A percentile compares a stretch with the other conserved stretches of the same genome.
Conservation (phyloP, 30 jellyfish, hydroid and myxozoan genomes). For the Pelagia noctiluca region DNA sequence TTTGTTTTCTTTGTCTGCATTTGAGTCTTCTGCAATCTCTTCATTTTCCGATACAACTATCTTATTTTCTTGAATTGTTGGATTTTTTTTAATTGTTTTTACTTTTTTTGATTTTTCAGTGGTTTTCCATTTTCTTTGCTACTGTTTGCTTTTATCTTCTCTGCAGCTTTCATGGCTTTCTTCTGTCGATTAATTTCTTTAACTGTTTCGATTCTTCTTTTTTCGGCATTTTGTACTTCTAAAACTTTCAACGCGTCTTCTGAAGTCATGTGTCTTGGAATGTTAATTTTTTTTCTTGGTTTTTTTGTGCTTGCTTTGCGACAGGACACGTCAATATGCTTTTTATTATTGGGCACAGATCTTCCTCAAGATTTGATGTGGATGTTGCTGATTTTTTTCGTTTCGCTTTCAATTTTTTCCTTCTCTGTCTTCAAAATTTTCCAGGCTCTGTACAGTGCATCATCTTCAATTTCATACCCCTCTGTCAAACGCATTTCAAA, state of each 20-base stretch:
- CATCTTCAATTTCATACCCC: conserved; percentile 17
- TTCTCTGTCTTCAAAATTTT: not conserved
- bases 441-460: conserved; percentile 11
- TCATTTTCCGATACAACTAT: too few relatives aligned
- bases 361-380: not conserved
- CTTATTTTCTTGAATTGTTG: too few relatives aligned
- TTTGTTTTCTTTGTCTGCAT: too few relatives aligned
- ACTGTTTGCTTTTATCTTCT: too few relatives aligned
- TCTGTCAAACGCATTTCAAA: not conserved
- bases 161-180: not conserved
- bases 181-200: not conserved
- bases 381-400: not conserved
- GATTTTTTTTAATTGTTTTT: too few relatives aligned
- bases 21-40: too few relatives aligned
- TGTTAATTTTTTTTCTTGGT: not conserved
- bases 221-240: conserved; percentile 13
- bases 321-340: not conserved
- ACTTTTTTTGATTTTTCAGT: too few relatives aligned
- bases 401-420: not conserved
- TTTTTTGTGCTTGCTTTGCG: too few relatives aligned
- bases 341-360: not conserved
- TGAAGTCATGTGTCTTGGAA: conserved; percentile 40
- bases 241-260: conserved; percentile 9
- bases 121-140: too few relatives aligned
- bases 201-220: not conserved